Evolutionary conservation across 2,888 invertebrate species (phyloP).

Genomic region (Cryptocephalus primarius): DNA sequence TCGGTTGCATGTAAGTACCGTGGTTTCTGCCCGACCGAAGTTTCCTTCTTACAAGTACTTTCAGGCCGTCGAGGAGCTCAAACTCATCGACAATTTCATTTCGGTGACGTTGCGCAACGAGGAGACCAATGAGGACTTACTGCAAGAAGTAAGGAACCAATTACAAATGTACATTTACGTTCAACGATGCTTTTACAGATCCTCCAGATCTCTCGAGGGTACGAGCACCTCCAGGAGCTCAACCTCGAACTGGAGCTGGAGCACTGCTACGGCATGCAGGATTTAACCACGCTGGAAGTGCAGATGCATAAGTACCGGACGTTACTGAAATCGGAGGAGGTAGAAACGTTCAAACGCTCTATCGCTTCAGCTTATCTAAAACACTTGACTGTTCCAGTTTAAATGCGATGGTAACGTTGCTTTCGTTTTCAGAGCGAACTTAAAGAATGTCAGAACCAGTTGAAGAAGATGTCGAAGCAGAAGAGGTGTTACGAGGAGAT

Average conservation of each 20-base stretch:
- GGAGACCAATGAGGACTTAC: no score
- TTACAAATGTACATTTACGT: neutral
- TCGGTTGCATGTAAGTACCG: no score
- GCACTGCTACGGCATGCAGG: constrained; percentile 30
- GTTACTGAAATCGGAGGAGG: constrained; percentile 24
- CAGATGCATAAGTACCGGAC: constrained; percentile 30
- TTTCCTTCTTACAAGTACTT: no score
- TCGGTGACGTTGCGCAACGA: no score
- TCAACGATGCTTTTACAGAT: constrained; percentile 6
- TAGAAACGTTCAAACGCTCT: constrained; percentile 9
- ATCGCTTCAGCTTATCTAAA: constrained; percentile 1
- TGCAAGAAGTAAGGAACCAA: neutral
- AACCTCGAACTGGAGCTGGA: constrained; percentile 32
- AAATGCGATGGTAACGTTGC: no score
- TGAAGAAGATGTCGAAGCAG: constrained; percentile 21
- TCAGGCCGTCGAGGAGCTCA: no score
- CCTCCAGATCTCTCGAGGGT: constrained; percentile 5
- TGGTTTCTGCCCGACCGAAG: no score
- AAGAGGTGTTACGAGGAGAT: constrained; percentile 26
- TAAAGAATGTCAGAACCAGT: constrained; percentile 9
- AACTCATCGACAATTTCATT: no score
- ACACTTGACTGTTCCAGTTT: neutral
- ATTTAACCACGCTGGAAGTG: constrained; percentile 27
- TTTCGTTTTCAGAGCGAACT: constrained; percentile 12
- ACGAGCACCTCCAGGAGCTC: constrained; percentile 24